Base-by-base conservation (phyloP, 2,888 invertebrate genomes). In the Fragum fragum region DNA sequence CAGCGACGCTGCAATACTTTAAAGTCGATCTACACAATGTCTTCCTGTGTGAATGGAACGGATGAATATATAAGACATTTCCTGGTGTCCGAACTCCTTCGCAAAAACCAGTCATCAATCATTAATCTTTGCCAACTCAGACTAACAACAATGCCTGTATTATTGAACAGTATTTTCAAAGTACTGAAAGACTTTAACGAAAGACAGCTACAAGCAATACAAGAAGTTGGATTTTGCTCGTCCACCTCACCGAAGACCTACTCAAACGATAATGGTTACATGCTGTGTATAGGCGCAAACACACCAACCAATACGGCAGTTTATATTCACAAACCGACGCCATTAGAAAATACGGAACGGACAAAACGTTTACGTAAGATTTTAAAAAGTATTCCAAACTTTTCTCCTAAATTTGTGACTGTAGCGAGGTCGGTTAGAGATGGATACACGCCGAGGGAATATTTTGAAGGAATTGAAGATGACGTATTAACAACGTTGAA, bases 381-480 rank as follows among this genome's bases (percentile, higher is more conserved):
- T 18, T 70, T 91, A 16, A 68, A 75, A 3, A 47, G 68, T n/a
- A 57, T 89, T 18, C 84, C 87, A 21, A 63, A 73, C 1, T 63
- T 68, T 14, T 79, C 66, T 14, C 90, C 91, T 1, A 52, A 68
- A 9, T 53, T 91, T 18, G 88, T 92, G 6, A 92, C 93, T 5
- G 76, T 93, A 0, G 90, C 90, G 73, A 74, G 93, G n/a, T 93
- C 93, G 0, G 85, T 92, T n/a, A 74, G 93, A 57, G 92, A 93
- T 73, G 93, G 93, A 0, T 93, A 91, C 78, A 92, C 91, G 1
- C 93, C 93, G 5, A 88, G 92, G 70, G 57, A 87, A 23, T 82
- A 83, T 59, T 91, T 89, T 70, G 76, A 71, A 53, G 73, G 73
- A 7, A 91, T 93, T 29, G 93, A 93, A 75, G 72, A 73, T 28